Evolutionary conservation across 35 echinoderm and acorn worm genomes (phyloP).

Genomic region (Heliocidaris tuberculata): DNA sequence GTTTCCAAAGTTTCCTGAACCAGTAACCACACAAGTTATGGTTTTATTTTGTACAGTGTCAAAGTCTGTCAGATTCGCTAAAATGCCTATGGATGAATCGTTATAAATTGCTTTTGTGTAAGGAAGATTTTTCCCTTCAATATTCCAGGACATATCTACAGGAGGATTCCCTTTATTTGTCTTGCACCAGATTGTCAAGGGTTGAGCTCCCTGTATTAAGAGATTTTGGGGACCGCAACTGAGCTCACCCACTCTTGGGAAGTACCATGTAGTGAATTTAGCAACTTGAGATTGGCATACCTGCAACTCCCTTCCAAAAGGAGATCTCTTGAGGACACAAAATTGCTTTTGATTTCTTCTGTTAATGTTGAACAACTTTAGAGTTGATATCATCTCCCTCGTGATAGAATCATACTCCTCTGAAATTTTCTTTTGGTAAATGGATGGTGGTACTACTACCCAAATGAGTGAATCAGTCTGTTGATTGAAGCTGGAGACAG

Average conservation of each 20-base stretch:
- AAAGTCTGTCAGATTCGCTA: not conserved
- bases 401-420: not conserved
- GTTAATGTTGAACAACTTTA: not conserved
- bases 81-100: not conserved
- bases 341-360: conserved; percentile 5
- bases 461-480: not conserved
- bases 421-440: not conserved
- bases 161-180: not conserved
- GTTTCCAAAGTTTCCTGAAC: not conserved
- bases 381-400: not conserved
- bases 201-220: not conserved
- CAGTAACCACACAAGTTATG: not conserved
- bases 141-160: not conserved
- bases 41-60: not conserved
- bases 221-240: not conserved
- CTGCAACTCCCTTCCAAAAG: not conserved
- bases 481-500: not conserved
- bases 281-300: not conserved
- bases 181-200: not conserved
- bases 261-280: not conserved
- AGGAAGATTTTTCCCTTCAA: not conserved
- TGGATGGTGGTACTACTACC: not conserved
- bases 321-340: not conserved
- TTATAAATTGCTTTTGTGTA: not conserved
- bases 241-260: not conserved